Base-by-base conservation (phyloP, 1,140 invertebrate genomes). In the Danaus melanippus region DNA sequence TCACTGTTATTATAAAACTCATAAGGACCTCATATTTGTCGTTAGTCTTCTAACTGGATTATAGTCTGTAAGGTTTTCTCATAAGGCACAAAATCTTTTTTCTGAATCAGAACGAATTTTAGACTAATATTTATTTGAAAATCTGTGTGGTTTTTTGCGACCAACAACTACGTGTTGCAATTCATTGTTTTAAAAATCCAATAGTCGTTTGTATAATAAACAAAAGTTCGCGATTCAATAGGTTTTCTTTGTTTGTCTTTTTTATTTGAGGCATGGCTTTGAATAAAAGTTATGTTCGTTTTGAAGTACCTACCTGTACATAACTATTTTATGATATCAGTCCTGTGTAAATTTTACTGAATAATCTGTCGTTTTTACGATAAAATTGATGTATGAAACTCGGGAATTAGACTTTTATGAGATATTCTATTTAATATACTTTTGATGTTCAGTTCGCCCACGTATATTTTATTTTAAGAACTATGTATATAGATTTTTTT, bases 1-100 rank as follows among this genome's bases (percentile, higher is more conserved):
- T 59, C 58, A 51, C 55, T 21, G 46, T 21, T 55, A 47, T 60
- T 60, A 60, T 60, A 55, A 55, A 54, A 59, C 21, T 51, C 44
- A 60, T 49, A 60, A 51, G 57, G 48, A 55, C 51, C 44, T 55
- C 51, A 50, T 9, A 32, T 32, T 32, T 32, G 6, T 32, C 21
- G 21, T 32, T 32, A 1, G 21, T 32, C 21, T 32, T 3, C 21
- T 32, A 32, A 32, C 21, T 32, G 21, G 21, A 8, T 32, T 32
- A 32, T 32, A 3, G 21, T 32, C 6, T 32, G 6, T 32, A 32
- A 32, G 21, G 21, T 32, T 32, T 32, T 32, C 4, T 32, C 21
- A 32, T 32, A 3, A 32, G 5, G 17, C n/a, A 15, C 15, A 1
- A 15, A 1, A 15, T 15, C 6, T 32, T 32, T 32, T 32, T 2